Evolutionary conservation across 2,888 invertebrate genomes (phyloP).

Genomic region (Apocheima hispidaria): DNA sequence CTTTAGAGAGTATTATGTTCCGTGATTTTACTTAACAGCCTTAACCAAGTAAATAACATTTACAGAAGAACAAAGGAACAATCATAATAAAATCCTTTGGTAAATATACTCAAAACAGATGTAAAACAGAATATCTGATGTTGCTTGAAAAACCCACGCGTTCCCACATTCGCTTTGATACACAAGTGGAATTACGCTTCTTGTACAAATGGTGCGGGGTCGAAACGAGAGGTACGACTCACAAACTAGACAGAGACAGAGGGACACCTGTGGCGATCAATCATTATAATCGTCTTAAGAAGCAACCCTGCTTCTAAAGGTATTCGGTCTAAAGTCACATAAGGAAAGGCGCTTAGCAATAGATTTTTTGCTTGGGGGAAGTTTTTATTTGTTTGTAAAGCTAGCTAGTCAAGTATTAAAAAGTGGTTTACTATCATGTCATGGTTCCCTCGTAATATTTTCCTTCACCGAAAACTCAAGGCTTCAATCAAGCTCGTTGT

Average conservation of each 20-base stretch:
- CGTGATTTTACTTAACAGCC: conserved; percentile 2
- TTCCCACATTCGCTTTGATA: conserved; percentile 42
- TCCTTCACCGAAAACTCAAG: too few relatives aligned
- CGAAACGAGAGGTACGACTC: conserved; percentile 65
- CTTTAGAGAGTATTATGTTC: neutral
- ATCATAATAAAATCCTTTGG: conserved; percentile 22
- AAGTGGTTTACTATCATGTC: too few relatives aligned
- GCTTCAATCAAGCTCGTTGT: too few relatives aligned
- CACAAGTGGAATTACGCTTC: conserved; percentile 61
- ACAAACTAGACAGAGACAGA: conserved; percentile 3
- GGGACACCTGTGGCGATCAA: neutral
- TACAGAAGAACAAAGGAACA: conserved; percentile 27
- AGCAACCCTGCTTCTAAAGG: too few relatives aligned
- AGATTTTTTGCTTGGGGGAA: too few relatives aligned
- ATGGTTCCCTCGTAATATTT: too few relatives aligned
- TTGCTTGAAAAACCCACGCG: conserved; percentile 32
- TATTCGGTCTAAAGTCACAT: too few relatives aligned
- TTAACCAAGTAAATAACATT: conserved; percentile 20
- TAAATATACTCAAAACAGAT: conserved; percentile 26
- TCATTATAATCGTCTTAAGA: too few relatives aligned
- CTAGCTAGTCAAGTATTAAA: too few relatives aligned
- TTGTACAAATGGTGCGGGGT: conserved; percentile 75
- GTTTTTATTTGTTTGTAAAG: too few relatives aligned
- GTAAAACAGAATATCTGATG: conserved; percentile 38
- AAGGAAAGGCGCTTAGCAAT: too few relatives aligned